A percentile compares a stretch with the other conserved stretches of the same genome.
Conservation (phyloP, 2,113 vertebrate species). For the Odobenus rosmarus region DNA sequence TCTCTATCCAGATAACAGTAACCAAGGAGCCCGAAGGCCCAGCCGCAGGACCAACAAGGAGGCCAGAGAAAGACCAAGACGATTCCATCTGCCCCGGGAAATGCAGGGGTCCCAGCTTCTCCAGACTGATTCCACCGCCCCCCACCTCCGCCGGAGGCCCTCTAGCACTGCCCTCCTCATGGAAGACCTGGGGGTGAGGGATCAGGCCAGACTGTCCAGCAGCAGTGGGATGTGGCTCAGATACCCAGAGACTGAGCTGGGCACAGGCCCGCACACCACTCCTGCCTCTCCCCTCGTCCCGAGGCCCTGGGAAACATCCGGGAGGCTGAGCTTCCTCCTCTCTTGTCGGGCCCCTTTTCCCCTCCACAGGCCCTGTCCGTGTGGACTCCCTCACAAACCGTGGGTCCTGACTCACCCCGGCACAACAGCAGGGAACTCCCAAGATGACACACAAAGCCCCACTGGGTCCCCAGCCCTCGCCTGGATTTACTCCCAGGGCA, state of each 20-base stretch:
- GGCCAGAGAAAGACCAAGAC: not conserved
- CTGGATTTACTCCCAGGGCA: not conserved
- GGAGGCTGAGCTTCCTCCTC: not conserved
- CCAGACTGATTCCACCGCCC: not conserved
- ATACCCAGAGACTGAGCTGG: not conserved
- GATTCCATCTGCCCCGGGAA: not conserved
- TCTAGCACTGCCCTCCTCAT: rapidly evolving
- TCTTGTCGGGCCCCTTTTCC: rapidly evolving
- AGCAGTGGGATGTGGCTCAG: not conserved
- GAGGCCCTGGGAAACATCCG: not conserved
- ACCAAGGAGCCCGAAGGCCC: not conserved
- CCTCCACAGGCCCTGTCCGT: rapidly evolving
- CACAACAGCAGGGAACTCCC: not conserved
- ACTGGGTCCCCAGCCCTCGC: rapidly evolving
- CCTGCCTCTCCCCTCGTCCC: rapidly evolving
- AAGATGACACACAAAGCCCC: not conserved
- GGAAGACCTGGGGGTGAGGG: not conserved
- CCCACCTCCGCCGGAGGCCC: too few species aligned
- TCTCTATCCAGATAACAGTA: not conserved
- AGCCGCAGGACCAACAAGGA: not conserved
- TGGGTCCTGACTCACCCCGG: not conserved
- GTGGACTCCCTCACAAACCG: not conserved
- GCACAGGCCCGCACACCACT: not conserved
- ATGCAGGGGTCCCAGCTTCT: rapidly evolving
- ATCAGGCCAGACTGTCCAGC: not conserved